Evolutionary conservation across 2,888 invertebrate species (phyloP), one percentile per base, ranked within the genome.

Genomic region (Cactoblastis cactorum): DNA sequence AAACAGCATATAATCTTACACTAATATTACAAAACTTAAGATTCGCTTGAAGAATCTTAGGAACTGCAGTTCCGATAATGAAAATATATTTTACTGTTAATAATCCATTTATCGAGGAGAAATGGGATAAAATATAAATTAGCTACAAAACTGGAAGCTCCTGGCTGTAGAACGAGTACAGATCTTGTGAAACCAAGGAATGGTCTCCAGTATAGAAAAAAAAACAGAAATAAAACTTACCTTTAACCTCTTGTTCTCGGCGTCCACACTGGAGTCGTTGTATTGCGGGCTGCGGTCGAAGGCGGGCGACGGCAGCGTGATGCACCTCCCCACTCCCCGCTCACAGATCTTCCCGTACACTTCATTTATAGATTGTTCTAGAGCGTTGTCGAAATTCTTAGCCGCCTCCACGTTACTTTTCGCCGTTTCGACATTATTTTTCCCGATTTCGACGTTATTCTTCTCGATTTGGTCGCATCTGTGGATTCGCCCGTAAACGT

Each of bases 401-500:
- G 56, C 55, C n/a, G 47, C 9, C 12, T 67, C 66, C 34, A 58
- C 41, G 49, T 65, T 63, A 54, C 61, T 66, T 19, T 63, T 66
- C 17, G 15, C 38, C 5, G 57, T 8, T 58, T 60, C 60, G 53
- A 52, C 59, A 54, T 62, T 60, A 43, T 53, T 48, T 37, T 53
- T 11, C 35, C 6, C 24, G 37, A 12, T 19, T 57, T 58, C 61
- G 4, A 59, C 45, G 52, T 64, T 62, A 47, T 58, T 67, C 48
- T 53, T 59, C 39, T 65, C 61, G 1, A 63, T 59, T 0, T 56
- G 54, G 33, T 62, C 68, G 35, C 66, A 65, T 28, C 77, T 77
- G 47, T 85, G 84, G 9, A 87, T 87, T 59, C 78, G 85, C 0
- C 88, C 88, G 49, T 89, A 88, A n/a, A 86, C 72, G 33, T 84